phyloP scores from a whole-genome alignment of 2,797 vertebrate genomes.

The Gouania willdenowi region DNA sequence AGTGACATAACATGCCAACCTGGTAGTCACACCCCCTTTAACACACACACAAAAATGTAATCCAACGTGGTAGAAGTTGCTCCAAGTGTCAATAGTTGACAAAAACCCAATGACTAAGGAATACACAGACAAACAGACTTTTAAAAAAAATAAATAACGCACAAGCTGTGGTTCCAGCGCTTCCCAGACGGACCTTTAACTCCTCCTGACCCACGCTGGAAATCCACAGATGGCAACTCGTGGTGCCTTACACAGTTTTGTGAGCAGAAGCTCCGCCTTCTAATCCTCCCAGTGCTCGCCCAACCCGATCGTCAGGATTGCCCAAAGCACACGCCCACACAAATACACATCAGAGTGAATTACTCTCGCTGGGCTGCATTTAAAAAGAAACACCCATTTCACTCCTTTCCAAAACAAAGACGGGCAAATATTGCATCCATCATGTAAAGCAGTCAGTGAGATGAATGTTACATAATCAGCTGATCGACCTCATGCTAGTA shows the following conservation, averaged over 20 bases:
- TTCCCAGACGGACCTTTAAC: not conserved
- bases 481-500: not conserved
- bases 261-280: constrained; percentile 50
- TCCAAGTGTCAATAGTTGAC: constrained; percentile 12
- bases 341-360: constrained; percentile 29
- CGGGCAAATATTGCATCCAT: constrained; percentile 11
- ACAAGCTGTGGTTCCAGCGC: constrained; percentile 5
- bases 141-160: not conserved
- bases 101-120: not conserved
- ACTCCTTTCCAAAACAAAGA: constrained; percentile 27
- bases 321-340: constrained; percentile 35
- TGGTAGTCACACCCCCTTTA: constrained; percentile 21
- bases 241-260: constrained; percentile 31
- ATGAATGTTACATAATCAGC: constrained; percentile 26
- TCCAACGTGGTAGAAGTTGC: constrained; percentile 18
- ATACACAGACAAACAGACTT: constrained; percentile 32
- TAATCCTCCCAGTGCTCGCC: constrained; percentile 58
- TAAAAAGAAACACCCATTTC: constrained; percentile 17
- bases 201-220: constrained; percentile 14
- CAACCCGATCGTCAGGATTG: constrained; percentile 61
- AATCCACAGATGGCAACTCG: constrained; percentile 24
- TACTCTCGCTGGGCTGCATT: constrained; percentile 39
- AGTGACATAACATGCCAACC: constrained; percentile 26
- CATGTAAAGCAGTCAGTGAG: too few relatives aligned
- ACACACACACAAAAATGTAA: constrained; percentile 16